These are phyloP conservation scores for Thymelicus acteon DNA, from an alignment of 2,888 invertebrate species.

Conservation along the genomic window DNA sequence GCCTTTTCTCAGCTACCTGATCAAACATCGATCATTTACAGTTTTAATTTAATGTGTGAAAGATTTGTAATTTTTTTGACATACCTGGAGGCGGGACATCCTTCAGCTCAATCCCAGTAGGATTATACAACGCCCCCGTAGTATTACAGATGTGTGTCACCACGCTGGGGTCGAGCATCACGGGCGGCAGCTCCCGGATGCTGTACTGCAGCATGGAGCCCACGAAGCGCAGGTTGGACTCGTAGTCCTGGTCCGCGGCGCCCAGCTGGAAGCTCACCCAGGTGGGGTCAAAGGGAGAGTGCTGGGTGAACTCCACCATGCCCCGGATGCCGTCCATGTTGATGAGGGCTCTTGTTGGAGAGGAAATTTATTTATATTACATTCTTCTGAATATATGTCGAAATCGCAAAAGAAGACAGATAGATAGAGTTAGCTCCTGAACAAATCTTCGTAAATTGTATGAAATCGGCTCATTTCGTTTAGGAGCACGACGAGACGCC, in stretches of 20 bases:
- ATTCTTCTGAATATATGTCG: neutral
- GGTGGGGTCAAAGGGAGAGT: constrained; percentile 93
- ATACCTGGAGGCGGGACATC: constrained; percentile 87
- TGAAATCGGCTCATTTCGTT: no score
- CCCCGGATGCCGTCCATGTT: constrained; percentile 93
- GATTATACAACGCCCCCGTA: constrained; percentile 92
- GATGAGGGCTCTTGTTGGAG: constrained; percentile 86
- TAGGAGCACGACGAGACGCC: no score
- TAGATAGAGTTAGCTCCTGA: no score
- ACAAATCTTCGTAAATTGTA: no score
- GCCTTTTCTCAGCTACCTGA: no score
- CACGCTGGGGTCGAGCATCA: constrained; percentile 58
- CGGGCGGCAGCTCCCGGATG: constrained; percentile 89
- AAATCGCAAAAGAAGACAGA: no score
- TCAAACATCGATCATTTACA: no score
- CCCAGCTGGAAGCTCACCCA: constrained; percentile 89
- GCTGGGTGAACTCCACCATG: constrained; percentile 90
- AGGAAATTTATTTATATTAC: neutral
- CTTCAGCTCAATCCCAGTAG: constrained; percentile 84
- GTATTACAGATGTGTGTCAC: constrained; percentile 85
- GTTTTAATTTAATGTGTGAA: no score
- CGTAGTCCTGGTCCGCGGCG: constrained; percentile 87
- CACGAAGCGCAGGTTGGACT: constrained; percentile 89
- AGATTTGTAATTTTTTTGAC: constrained; percentile 14
- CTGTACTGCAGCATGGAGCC: constrained; percentile 89